Percentiles rank a stretch among this genome's conserved stretches.
phyloP scores from a whole-genome alignment of 2,113 vertebrate species.

The Scytalopus superciliaris region DNA sequence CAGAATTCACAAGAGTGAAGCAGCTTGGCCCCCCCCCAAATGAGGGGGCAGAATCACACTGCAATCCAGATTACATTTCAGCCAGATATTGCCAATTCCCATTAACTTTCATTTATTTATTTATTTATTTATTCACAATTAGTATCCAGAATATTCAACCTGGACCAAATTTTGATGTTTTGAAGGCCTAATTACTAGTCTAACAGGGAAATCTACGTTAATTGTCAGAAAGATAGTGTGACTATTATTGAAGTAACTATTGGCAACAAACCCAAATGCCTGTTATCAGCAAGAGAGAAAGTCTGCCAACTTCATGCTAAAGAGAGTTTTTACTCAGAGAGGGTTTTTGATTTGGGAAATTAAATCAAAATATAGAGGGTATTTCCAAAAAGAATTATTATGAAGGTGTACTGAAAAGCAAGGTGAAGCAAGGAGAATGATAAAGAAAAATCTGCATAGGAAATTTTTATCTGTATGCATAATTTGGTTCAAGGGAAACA shows the following conservation, averaged over 20 bases:
- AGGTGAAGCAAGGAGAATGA: not conserved
- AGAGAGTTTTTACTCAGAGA: not conserved
- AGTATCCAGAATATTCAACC: not conserved
- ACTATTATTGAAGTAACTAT: not conserved
- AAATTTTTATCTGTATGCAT: not conserved
- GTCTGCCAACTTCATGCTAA: not conserved
- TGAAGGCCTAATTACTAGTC: constrained; percentile 22
- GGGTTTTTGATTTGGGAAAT: not conserved
- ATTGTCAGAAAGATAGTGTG: not conserved
- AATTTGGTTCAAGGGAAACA: not conserved
- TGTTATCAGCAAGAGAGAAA: constrained; percentile 7
- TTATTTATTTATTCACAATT: not conserved
- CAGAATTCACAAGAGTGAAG: fast-evolving
- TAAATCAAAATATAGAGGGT: not conserved
- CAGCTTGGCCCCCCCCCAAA: not conserved
- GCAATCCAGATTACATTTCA: not conserved
- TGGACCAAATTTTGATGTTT: constrained; percentile 15
- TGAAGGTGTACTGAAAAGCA: not conserved
- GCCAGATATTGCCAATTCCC: not conserved
- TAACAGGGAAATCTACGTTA: not conserved
- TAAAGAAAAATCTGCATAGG: not conserved
- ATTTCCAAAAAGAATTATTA: not conserved
- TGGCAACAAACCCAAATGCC: constrained; percentile 1
- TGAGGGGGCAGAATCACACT: not conserved
- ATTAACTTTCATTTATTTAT: not conserved